Evolutionary conservation across 2,888 invertebrate species (phyloP).

Genomic region (Drepana falcataria): DNA sequence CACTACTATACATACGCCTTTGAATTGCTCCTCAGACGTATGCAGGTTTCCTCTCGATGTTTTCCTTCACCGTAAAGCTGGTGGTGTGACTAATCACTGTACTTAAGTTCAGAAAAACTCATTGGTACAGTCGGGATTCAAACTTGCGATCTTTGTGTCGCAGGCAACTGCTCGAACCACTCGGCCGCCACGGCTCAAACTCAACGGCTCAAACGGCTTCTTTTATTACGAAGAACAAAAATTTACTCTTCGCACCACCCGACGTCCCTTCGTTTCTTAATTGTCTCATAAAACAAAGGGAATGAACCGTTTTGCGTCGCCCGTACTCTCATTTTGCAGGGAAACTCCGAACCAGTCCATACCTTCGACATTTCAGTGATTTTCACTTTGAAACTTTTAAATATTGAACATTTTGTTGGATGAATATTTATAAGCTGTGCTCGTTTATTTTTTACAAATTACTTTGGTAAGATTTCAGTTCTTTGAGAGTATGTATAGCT

Average conservation of each 20-base stretch:
- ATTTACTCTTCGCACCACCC: slow-evolving; percentile 45
- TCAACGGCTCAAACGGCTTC: slow-evolving; percentile 16
- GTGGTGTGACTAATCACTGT: too few species aligned
- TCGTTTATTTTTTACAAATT: neutral
- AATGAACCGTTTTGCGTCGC: slow-evolving; percentile 52
- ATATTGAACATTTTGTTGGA: neutral
- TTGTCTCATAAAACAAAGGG: slow-evolving; percentile 64
- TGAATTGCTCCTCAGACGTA: too few species aligned
- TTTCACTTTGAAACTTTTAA: slow-evolving; percentile 4
- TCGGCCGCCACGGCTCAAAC: too few species aligned
- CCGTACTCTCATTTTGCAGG: slow-evolving; percentile 34
- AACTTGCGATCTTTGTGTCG: too few species aligned
- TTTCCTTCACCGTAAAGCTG: too few species aligned
- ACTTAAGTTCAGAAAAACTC: too few species aligned
- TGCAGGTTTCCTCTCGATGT: too few species aligned
- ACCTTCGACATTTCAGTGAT: slow-evolving; percentile 27
- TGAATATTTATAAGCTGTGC: neutral
- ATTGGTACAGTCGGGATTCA: too few species aligned
- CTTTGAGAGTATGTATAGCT: too few species aligned
- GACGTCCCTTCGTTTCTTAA: slow-evolving; percentile 50
- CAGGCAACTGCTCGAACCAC: too few species aligned
- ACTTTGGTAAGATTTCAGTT: neutral
- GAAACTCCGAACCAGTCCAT: slow-evolving; percentile 35
- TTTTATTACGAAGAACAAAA: slow-evolving; percentile 51
- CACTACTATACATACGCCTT: too few species aligned